Percentiles rank a stretch among this genome's conserved stretches.
phyloP scores from a whole-genome alignment of 2,888 invertebrate species.

The Nomada lathburiana region DNA sequence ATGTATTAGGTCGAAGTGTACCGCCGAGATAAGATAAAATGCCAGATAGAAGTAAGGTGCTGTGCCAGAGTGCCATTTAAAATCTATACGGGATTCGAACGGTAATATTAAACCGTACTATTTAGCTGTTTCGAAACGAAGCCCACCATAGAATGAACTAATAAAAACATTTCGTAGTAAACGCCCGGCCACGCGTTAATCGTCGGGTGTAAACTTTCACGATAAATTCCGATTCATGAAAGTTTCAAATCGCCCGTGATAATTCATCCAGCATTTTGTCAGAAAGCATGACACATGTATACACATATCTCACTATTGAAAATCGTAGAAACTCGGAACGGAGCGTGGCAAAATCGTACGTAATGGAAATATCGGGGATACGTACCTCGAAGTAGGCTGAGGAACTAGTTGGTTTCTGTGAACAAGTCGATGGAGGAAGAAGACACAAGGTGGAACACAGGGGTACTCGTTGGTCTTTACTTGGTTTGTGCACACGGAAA shows the following conservation, averaged over 20 bases:
- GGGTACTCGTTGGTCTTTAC: slow-evolving; percentile 14
- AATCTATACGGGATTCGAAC: neutral
- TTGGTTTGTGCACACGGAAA: slow-evolving; percentile 49
- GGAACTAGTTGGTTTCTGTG: neutral
- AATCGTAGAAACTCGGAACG: too few species aligned
- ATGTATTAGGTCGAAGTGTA: neutral
- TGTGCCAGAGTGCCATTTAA: neutral
- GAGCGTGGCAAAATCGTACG: neutral
- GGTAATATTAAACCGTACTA: neutral
- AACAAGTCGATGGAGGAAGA: slow-evolving; percentile 40
- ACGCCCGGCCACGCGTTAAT: neutral
- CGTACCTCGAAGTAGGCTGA: slow-evolving; percentile 50
- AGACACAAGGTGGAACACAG: slow-evolving; percentile 51
- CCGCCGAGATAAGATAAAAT: slow-evolving; percentile 23
- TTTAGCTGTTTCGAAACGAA: neutral
- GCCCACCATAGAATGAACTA: neutral
- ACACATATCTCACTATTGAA: too few species aligned
- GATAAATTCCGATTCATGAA: neutral
- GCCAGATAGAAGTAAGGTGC: neutral
- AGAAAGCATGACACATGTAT: neutral
- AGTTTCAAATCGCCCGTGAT: neutral
- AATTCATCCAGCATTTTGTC: neutral
- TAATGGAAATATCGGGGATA: slow-evolving; percentile 21
- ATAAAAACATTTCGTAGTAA: neutral
- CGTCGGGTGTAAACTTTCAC: slow-evolving; percentile 32